Percentiles rank a stretch among this genome's conserved stretches.
These are phyloP conservation scores for Percina caprodes DNA, from an alignment of 2,113 vertebrate species.

Conservation along the genomic window DNA sequence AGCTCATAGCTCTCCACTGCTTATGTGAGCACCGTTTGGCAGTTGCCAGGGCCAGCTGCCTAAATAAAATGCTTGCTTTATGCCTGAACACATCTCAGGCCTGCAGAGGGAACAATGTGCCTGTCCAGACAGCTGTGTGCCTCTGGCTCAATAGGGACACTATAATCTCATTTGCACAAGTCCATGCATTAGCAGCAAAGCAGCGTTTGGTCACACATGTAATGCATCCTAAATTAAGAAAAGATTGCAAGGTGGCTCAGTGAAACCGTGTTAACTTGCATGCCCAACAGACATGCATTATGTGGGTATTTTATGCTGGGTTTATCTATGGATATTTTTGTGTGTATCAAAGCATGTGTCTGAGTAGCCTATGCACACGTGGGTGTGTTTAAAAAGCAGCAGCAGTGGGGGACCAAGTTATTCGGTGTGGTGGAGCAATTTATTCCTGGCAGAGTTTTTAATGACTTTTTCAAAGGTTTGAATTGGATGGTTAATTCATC, in stretches of 20 bases:
- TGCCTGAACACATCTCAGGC: slow-evolving; percentile 53
- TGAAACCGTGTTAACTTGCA: background rate
- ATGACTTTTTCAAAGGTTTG: slow-evolving; percentile 70
- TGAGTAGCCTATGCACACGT: slow-evolving; percentile 36
- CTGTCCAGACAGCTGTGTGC: slow-evolving; percentile 59
- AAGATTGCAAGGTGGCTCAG: slow-evolving; percentile 37
- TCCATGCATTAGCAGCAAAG: slow-evolving; percentile 50
- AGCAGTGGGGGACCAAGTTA: slow-evolving; percentile 34
- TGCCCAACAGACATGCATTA: background rate
- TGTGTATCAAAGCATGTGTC: slow-evolving; percentile 13
- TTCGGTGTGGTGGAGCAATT: slow-evolving; percentile 66
- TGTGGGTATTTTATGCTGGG: slow-evolving; percentile 16
- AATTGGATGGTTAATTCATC: slow-evolving; percentile 66
- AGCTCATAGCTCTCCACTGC: slow-evolving; percentile 19
- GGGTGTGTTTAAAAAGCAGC: slow-evolving; percentile 44
- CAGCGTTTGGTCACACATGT: slow-evolving; percentile 46
- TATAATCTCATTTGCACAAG: slow-evolving; percentile 55
- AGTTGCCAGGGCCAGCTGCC: slow-evolving; percentile 50
- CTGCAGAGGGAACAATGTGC: slow-evolving; percentile 35
- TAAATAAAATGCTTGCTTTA: slow-evolving; percentile 47
- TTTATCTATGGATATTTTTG: slow-evolving; percentile 20
- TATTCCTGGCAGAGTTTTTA: slow-evolving; percentile 64
- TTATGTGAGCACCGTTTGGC: slow-evolving; percentile 39
- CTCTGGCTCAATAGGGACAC: slow-evolving; percentile 26
- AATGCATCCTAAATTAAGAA: slow-evolving; percentile 54